Base-by-base conservation (phyloP, 1,140 invertebrate species). In the Drosophila simulans region DNA sequence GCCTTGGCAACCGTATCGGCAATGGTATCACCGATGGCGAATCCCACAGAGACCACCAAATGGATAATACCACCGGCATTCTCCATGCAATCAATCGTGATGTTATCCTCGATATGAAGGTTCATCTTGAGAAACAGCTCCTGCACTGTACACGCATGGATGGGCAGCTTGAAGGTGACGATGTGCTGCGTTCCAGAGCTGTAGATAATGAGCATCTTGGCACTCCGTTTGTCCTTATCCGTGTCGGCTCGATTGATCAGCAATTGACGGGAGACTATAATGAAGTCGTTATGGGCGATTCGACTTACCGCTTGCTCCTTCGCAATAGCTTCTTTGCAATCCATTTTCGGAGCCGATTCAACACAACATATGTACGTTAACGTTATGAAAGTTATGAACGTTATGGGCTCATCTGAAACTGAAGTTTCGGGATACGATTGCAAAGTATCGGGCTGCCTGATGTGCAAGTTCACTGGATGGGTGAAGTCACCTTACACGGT, bases 111-210 rank as follows among this genome's bases (percentile, higher is more conserved):
- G 31, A 52, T 35, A 4, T 34, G 1, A 4, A 35, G 1, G 31
- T 5, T 11, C 15, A 35, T 11, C 31, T 52, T 15, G 1, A 10
- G 5, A 0, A 52, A 15, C 10, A 52, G 5, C 5, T 52, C 31
- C 2, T 52, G 31, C 0, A 52, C 49, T 15, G 31, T 52, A n/a
- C 31, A 52, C 1, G 31, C 17, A 0, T 5, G 2, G 0, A 15
- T 20, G n/a, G 49, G 49, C 49, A 52, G 11, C 11, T 2, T 17
- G 15, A 52, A 35, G 31, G 49, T 52, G 49, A 52, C 13, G 15
- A 52, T 5, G 4, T 52, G 10, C 31, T 52, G 49, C 15, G 4
- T 0, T 0, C 31, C 15, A 5, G 11, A 7, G 4, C 3, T 15
- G 4, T 3, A 15, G 31, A 52, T 5, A 11, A 52, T 15, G 15